phyloP scores from a whole-genome alignment of 2,113 vertebrate genomes.

The Megaceryle torquata region DNA sequence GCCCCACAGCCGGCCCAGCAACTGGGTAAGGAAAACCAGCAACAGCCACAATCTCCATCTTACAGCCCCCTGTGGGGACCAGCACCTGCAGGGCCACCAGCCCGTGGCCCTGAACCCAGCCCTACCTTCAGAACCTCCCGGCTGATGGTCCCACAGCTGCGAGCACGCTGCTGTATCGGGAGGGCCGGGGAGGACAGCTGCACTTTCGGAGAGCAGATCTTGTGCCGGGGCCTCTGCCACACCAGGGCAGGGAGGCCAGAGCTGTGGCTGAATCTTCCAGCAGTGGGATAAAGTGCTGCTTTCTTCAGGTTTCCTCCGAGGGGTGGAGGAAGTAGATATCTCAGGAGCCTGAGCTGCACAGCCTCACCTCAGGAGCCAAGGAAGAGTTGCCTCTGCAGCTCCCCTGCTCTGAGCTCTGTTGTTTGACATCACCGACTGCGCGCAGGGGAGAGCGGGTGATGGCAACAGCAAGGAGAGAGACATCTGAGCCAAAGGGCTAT shows the following conservation, averaged over 20 bases:
- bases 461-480: not conserved
- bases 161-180: fast-evolving
- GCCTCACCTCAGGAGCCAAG: not conserved
- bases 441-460: not conserved
- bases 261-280: fast-evolving
- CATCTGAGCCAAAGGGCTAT: not conserved
- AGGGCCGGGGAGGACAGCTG: fast-evolving
- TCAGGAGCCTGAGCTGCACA: not conserved
- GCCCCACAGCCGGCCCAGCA: not conserved
- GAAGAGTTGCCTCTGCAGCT: not conserved
- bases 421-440: not conserved
- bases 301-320: not conserved
- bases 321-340: not conserved
- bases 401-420: not conserved
- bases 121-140: fast-evolving
- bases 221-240: fast-evolving
- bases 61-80: not conserved
- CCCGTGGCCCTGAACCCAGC: not conserved
- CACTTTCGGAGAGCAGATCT: fast-evolving
- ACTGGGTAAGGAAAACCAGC: not conserved
- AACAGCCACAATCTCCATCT: not conserved
- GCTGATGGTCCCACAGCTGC: not conserved
- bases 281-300: not conserved
- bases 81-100: not conserved
- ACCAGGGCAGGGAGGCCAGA: not conserved